A percentile compares a stretch with the other conserved stretches of the same genome.
Conservation (phyloP, 2,113 vertebrate species). For the Syrrhaptes paradoxus region DNA sequence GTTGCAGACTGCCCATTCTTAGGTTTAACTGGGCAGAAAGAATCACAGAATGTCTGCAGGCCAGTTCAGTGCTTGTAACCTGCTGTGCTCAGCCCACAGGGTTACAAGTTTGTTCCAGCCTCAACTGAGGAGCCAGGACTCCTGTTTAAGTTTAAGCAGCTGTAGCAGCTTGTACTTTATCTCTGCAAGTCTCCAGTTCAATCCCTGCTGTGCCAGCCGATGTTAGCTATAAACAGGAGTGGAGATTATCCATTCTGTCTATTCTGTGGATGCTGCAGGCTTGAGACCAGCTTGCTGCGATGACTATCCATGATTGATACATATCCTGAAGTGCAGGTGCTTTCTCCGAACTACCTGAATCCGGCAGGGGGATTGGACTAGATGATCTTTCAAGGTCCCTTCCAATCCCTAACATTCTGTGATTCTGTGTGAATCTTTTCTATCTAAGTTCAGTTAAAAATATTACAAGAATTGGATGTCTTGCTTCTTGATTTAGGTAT, state of each 20-base stretch:
- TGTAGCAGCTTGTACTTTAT: not conserved
- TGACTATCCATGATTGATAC: accelerated
- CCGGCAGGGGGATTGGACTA: no score
- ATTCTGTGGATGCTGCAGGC: not conserved
- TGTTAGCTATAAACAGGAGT: not conserved
- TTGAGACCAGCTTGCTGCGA: accelerated
- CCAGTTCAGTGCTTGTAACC: not conserved
- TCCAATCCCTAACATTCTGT: no score
- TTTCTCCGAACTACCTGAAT: not conserved
- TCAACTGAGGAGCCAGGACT: not conserved
- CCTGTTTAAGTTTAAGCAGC: not conserved
- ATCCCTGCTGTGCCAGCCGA: not conserved
- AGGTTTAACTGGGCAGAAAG: not conserved
- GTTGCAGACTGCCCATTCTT: not conserved
- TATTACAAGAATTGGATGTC: not conserved
- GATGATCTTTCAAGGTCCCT: no score
- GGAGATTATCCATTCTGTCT: not conserved
- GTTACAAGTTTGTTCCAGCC: not conserved
- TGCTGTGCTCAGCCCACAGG: not conserved
- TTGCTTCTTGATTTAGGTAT: not conserved
- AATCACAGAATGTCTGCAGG: accelerated
- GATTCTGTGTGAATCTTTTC: no score
- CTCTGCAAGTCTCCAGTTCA: not conserved
- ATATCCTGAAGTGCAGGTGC: not conserved
- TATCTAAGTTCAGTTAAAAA: not conserved